Evolutionary conservation across 37 sponge, comb jelly and placozoan species (phyloP).

Genomic region (Diacarnus erythraeanus): DNA sequence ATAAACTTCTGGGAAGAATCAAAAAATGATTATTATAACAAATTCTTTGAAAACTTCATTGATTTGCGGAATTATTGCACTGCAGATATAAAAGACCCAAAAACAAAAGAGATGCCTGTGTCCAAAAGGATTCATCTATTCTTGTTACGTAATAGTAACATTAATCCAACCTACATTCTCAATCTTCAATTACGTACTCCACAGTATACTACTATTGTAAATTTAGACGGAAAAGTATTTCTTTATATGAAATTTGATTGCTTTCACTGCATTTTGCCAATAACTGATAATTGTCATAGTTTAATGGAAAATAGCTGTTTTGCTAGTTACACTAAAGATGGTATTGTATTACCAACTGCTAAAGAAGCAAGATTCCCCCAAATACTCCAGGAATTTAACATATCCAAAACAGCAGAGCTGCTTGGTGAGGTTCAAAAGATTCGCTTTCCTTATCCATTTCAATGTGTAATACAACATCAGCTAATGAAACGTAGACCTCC

Average conservation of each 20-base stretch:
- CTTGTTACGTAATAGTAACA: not conserved
- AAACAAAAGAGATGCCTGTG: not conserved
- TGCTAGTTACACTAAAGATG: too few relatives aligned
- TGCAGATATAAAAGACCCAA: not conserved
- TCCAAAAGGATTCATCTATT: not conserved
- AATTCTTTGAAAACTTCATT: not conserved
- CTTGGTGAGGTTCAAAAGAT: too few relatives aligned
- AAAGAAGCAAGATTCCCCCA: too few relatives aligned
- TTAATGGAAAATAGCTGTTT: not conserved
- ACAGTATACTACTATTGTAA: not conserved
- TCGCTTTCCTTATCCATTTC: too few relatives aligned
- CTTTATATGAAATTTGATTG: conserved; percentile 18
- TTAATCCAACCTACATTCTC: conserved; percentile 1
- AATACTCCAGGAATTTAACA: too few relatives aligned
- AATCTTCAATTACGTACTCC: not conserved
- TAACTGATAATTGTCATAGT: not conserved
- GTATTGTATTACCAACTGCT: too few relatives aligned
- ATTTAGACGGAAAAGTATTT: not conserved
- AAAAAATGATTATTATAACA: not conserved
- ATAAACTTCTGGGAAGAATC: not conserved
- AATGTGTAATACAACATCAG: too few relatives aligned
- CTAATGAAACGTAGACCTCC: too few relatives aligned
- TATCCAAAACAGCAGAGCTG: too few relatives aligned
- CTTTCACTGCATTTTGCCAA: conserved; percentile 3
- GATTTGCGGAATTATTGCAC: conserved; percentile 5